Evolutionary conservation across 2,888 invertebrate species (phyloP).

Genomic region (Sinopyrophorus schimmeli): DNA sequence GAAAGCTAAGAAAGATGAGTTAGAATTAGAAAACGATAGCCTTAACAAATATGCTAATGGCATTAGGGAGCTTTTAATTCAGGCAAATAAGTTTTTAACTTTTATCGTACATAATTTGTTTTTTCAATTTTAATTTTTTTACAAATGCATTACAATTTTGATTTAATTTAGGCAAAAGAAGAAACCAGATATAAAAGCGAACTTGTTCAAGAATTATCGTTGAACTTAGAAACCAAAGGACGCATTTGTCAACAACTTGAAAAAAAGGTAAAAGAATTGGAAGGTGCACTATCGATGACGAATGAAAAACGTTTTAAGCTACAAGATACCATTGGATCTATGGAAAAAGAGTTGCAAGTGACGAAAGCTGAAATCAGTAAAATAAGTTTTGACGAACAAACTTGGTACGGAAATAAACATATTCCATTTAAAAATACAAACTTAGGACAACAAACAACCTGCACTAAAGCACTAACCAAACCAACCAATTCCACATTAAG

Average conservation of each 20-base stretch:
- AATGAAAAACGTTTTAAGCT: slow-evolving; percentile 51
- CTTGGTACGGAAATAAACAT: no score
- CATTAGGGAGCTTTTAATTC: slow-evolving; percentile 43
- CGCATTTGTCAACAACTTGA: slow-evolving; percentile 43
- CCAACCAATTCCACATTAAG: neutral
- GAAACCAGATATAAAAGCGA: slow-evolving; percentile 38
- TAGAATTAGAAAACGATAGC: slow-evolving; percentile 58
- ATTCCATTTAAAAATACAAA: no score
- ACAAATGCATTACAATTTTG: neutral
- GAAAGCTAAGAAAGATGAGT: slow-evolving; percentile 59
- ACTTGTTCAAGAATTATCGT: slow-evolving; percentile 45
- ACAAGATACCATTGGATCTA: slow-evolving; percentile 47
- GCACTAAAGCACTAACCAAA: neutral
- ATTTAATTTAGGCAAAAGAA: slow-evolving; percentile 38
- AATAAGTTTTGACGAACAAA: slow-evolving; percentile 44
- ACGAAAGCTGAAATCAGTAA: slow-evolving; percentile 48
- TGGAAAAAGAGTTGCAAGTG: slow-evolving; percentile 51
- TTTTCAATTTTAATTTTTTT: neutral
- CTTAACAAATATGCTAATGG: slow-evolving; percentile 48
- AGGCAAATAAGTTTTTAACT: slow-evolving; percentile 38
- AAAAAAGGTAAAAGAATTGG: slow-evolving; percentile 46
- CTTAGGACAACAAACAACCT: neutral
- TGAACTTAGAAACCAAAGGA: slow-evolving; percentile 43
- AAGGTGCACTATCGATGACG: slow-evolving; percentile 43
- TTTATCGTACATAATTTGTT: neutral